Percentiles rank a stretch among this genome's conserved stretches.
phyloP scores from a whole-genome alignment of 2,113 vertebrate genomes.

The Callospermophilus lateralis region DNA sequence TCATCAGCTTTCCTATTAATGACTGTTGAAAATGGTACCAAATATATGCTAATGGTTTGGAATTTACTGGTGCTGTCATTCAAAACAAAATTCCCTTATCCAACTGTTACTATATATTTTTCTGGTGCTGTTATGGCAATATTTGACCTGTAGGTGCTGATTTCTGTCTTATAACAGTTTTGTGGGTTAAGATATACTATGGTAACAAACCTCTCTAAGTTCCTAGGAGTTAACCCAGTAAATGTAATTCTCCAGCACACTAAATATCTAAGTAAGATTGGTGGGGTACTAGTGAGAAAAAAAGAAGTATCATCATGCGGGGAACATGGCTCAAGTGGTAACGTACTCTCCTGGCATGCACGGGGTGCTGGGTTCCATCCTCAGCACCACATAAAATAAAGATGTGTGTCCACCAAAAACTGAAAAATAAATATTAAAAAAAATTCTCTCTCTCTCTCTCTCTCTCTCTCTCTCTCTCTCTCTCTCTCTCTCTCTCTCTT shows the following conservation, averaged over 20 bases:
- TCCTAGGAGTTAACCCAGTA: neutral
- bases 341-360: too few species aligned
- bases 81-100: neutral
- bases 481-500: too few species aligned
- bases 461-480: too few species aligned
- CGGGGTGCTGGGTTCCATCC: too few species aligned
- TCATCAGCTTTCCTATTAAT: neutral
- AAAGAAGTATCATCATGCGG: too few species aligned
- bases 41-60: neutral
- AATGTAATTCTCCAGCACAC: neutral
- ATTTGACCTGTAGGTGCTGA: neutral
- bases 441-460: too few species aligned
- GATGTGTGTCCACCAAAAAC: too few species aligned
- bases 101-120: neutral
- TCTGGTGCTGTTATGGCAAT: neutral
- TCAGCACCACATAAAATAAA: too few species aligned
- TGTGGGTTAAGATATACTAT: neutral
- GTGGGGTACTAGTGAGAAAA: rapidly evolving
- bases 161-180: neutral
- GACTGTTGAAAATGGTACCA: neutral
- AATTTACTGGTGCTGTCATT: neutral
- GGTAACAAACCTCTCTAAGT: neutral
- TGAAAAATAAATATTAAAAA: too few species aligned
- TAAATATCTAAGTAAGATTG: neutral
- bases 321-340: too few species aligned